Evolutionary conservation across 2,888 invertebrate genomes (phyloP), one percentile per base, ranked within the genome.

Genomic region (Cerastis rubricosa): DNA sequence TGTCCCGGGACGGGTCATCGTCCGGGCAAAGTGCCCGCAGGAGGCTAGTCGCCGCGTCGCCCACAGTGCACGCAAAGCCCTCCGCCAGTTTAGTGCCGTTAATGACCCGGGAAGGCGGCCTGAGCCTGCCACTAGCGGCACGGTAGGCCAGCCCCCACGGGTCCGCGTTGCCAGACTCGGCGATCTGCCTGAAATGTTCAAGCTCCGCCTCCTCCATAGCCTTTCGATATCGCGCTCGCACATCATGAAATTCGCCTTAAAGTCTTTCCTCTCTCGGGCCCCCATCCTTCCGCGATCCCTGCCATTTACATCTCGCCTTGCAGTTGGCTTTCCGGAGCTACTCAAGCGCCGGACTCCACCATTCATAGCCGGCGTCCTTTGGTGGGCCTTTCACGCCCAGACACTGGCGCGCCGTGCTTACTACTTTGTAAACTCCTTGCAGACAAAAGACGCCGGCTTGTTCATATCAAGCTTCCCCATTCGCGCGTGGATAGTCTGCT

Each of bases 11-110:
- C 11, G 22, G 17, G 9, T 83, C 74, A 25, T 90, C 90, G 40
- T 89, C 91, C 2, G 89, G 90, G 57, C 87, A 91, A 19, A 91
- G 19, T 14, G 2, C 78, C 65, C 2, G 69, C 77, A 4, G 54
- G 40, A 1, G 81, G 25, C 19, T 54, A 17, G 8, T 81, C 49
- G 2, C 86, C 86, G 40, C 85, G 77, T 84, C 19, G 29, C 45
- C 17, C 84, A 74, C 14, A 66, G 69, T 6, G 87, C 83, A 11
- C 43, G 72, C 0, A 87, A 85, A 19, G 25, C 84, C 5, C 87
- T 71, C 81, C 2, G 51, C 65, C 0, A 84, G 64, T 0, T 47
- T 64, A 0, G 77, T 45, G 0, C 87, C 87, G 5, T 85, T 72
- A 0, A 88, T 29, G 0, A 90, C 77, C 19, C 88, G 86, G 0